Evolutionary conservation across 2,888 invertebrate species (phyloP), one percentile per base, ranked within the genome.

Genomic region (Slavum lentiscoides): DNA sequence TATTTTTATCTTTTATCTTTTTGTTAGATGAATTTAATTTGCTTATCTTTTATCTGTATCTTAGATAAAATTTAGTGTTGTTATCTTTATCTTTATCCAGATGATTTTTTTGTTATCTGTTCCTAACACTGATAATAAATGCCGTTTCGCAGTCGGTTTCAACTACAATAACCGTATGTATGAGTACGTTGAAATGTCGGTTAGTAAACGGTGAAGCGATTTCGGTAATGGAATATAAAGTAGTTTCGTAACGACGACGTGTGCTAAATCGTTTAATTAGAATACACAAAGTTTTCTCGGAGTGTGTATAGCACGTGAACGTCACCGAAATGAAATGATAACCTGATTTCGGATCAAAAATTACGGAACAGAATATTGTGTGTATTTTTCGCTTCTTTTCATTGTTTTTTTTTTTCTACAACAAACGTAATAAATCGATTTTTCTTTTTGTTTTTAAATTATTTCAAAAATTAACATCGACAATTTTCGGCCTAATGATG

Each of bases 251-350:
- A 43, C 61, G 61, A 43, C 61, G 61, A 49, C 13, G 23, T 19
- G 43, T 23, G 17, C 19, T 30, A 30, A 17, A 43, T 72, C 43
- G 43, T 72, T 72, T 61, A 73, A 73, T 73, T 23, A 61, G 30
- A 59, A 61, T 61, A 67, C 13, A 23, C 13, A 23, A 73, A 49
- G 73, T 73, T 73, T 49, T 73, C 73, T 73, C 49, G 11, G 23
- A 39, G 23, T 72, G 13, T 61, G 73, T 49, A 61, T 61, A 61
- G 21, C 49, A 3, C 49, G 7, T 55, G 1, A 55, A 13, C 13
- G 13, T 13, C 23, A 1, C 11, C 61, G 43, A 17, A 61, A 61
- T 73, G 21, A 43, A 73, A 61, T 61, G 43, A 49, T 9, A 61
- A 19, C 19, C 59, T 21, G 23, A 59, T 15, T 23, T 39, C 19